Evolutionary conservation across 2,888 invertebrate species (phyloP).

Genomic region (Meloe dianella): DNA sequence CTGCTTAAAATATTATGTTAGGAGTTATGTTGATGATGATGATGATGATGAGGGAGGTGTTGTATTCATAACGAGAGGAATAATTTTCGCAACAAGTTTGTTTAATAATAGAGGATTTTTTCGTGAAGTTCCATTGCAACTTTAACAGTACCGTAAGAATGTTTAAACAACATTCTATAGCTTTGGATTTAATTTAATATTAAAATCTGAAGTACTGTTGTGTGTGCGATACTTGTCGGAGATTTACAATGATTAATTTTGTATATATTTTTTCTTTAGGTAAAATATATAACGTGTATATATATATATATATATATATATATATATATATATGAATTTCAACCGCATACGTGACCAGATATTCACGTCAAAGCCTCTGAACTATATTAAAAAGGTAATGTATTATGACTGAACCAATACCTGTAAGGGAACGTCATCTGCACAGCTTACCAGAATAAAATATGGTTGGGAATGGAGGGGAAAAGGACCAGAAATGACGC

Average conservation of each 20-base stretch:
- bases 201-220: neutral
- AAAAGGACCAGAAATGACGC: neutral
- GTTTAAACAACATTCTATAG: neutral
- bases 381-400: conserved; percentile 12
- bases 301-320: no score
- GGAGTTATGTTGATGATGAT: neutral
- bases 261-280: neutral
- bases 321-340: no score
- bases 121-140: no score
- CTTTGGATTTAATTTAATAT: neutral
- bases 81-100: neutral
- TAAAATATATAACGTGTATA: neutral
- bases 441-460: conserved; percentile 4
- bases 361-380: neutral
- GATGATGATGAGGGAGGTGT: neutral
- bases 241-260: conserved; percentile 1
- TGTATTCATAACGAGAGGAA: neutral
- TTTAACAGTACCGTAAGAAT: no score
- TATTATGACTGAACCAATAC: conserved; percentile 8
- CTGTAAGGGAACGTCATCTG: conserved; percentile 8
- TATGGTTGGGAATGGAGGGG: neutral
- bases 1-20: neutral
- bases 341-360: neutral
- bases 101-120: neutral
- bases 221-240: no score